phyloP scores from a whole-genome alignment of 2,113 vertebrate species.

The Dasypus novemcinctus region DNA sequence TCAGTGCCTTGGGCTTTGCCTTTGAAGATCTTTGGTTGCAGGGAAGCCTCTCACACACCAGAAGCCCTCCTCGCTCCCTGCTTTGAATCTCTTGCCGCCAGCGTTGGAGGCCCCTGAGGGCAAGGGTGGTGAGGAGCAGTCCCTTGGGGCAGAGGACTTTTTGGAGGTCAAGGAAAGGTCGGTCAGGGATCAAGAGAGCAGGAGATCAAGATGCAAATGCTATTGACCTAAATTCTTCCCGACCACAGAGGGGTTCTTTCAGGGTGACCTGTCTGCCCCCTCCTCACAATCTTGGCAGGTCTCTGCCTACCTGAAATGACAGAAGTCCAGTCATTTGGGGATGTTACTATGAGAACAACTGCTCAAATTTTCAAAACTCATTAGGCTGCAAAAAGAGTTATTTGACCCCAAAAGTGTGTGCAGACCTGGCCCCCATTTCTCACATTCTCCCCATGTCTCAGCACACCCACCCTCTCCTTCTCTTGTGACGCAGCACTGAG shows the following conservation, averaged over 20 bases:
- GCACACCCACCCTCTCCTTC: accelerated
- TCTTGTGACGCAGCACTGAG: neutral
- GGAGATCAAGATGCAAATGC: conserved; percentile 43
- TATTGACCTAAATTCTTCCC: conserved; percentile 41
- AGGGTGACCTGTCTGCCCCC: neutral
- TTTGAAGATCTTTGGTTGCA: conserved; percentile 76
- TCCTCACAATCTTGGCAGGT: neutral
- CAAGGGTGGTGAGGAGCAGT: neutral
- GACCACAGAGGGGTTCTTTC: conserved; percentile 4
- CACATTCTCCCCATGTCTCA: neutral
- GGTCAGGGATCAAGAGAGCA: neutral
- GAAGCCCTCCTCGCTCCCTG: conserved; percentile 50
- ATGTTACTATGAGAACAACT: neutral
- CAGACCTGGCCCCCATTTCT: neutral
- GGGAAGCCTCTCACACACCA: conserved; percentile 37
- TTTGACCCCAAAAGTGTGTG: neutral
- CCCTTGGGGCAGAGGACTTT: conserved; percentile 54
- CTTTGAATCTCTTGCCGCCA: conserved; percentile 53
- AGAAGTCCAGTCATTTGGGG: neutral
- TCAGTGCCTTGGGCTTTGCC: conserved; percentile 36
- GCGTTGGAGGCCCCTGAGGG: conserved; percentile 43
- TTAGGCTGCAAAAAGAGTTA: neutral
- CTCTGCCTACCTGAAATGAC: neutral
- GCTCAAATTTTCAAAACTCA: neutral
- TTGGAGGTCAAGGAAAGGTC: conserved; percentile 59